Conservation (phyloP, 2,888 invertebrate genomes). For the Andrena bucephala region DNA sequence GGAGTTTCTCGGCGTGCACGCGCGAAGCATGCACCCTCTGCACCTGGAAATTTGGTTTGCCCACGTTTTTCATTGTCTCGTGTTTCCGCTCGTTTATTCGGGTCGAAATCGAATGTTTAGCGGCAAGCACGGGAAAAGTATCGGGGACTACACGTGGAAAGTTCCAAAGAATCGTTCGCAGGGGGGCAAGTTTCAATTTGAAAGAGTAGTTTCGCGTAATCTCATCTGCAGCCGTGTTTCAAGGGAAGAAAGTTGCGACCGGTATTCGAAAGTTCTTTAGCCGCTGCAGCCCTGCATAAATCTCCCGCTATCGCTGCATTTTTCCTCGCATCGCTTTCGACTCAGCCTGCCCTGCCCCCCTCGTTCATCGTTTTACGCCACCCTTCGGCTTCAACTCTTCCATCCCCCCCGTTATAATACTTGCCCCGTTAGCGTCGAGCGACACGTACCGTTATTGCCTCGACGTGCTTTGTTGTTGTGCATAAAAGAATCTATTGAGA, state of each 20-base stretch:
- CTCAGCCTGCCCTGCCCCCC: slow-evolving; percentile 3
- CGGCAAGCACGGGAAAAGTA: not conserved
- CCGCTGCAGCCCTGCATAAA: slow-evolving; percentile 63
- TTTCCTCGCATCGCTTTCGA: slow-evolving; percentile 30
- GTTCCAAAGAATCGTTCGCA: slow-evolving; percentile 2
- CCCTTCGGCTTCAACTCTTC: not conserved
- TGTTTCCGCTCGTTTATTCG: not conserved
- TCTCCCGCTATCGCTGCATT: slow-evolving; percentile 68
- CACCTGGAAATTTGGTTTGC: not conserved
- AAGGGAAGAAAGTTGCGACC: slow-evolving; percentile 24
- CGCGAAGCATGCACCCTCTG: not conserved
- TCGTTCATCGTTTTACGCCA: slow-evolving; percentile 31
- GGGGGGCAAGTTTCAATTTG: slow-evolving; percentile 38
- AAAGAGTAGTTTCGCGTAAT: slow-evolving; percentile 52
- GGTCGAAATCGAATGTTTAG: not conserved
- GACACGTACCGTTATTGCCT: slow-evolving; percentile 57
- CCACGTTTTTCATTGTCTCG: not conserved
- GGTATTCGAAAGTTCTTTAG: slow-evolving; percentile 63
- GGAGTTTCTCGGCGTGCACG: slow-evolving; percentile 5
- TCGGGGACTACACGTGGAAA: not conserved
- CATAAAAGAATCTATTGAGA: slow-evolving; percentile 61
- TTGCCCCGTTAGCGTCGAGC: slow-evolving; percentile 42
- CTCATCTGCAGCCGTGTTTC: slow-evolving; percentile 34
- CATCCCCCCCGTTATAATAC: slow-evolving; percentile 34
- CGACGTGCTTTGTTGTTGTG: slow-evolving; percentile 56